Evolutionary conservation across 2,797 vertebrate genomes (phyloP).

Genomic region (Manis pentadactyla): DNA sequence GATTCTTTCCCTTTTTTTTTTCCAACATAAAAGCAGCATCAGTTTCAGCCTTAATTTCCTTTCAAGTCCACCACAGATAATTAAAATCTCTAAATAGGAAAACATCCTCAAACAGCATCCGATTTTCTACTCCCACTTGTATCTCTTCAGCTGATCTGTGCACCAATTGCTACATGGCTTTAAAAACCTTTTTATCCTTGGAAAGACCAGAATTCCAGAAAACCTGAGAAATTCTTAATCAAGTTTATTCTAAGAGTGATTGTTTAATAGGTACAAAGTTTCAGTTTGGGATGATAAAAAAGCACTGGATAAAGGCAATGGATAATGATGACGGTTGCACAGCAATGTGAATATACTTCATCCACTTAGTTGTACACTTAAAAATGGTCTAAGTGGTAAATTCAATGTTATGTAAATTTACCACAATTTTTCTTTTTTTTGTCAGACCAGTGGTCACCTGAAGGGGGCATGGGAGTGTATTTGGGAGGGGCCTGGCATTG

Average conservation of each 20-base stretch:
- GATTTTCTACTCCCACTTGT: not conserved
- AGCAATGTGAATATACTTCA: not conserved
- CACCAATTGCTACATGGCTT: not conserved
- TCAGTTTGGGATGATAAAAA: not conserved
- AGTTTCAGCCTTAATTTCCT: not conserved
- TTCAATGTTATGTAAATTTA: not conserved
- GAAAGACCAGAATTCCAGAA: slow-evolving; percentile 14
- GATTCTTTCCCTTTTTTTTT: not conserved
- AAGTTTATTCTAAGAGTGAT: not conserved
- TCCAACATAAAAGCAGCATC: not conserved
- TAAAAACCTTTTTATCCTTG: not conserved
- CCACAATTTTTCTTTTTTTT: not conserved
- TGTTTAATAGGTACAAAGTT: not conserved
- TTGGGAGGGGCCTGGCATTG: not conserved
- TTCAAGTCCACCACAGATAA: not conserved
- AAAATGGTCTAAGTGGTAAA: not conserved
- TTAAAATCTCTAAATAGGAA: not conserved
- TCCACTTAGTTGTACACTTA: not conserved
- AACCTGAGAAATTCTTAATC: not conserved
- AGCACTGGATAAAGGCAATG: not conserved
- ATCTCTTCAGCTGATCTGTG: not conserved
- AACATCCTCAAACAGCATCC: not conserved
- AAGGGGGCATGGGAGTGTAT: not conserved
- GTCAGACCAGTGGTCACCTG: not conserved
- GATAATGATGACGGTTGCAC: not conserved